Evolutionary conservation across 2,888 invertebrate genomes (phyloP), one percentile per base, ranked within the genome.

Genomic region (Chloromyia formosa): DNA sequence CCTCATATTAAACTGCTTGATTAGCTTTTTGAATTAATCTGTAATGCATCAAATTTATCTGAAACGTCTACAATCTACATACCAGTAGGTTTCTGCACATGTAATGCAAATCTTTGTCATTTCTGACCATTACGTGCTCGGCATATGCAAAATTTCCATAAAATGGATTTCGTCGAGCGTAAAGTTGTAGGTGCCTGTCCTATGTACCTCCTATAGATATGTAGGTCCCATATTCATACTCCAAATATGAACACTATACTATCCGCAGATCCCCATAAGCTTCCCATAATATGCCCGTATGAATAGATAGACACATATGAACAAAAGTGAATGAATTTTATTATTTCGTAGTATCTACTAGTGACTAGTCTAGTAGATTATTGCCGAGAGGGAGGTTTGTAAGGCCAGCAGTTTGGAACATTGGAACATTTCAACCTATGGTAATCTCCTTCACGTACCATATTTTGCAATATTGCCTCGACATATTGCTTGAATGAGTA

Each of bases 121-220:
- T 56, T 56, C 56, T 56, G 56, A 56, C 56, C 56, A 56, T 1
- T 56, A 56, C 56, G 56, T 56, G 56, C 56, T 56, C 22, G 56
- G 56, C 22, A 56, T 56, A 56, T 56, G 18, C 20, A 56, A 56
- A 56, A 56, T 56, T 56, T 56, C 56, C 56, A 56, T 56, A 56
- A 56, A 56, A 56, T 56, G 16, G 56, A 56, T 56, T 20, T 56
- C 49, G 49, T n/a, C 12, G 49, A 49, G 14, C 49, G 16, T 49
- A 49, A n/a, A 49, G 14, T 49, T 49, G 14, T 49, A 12, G 14
- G 16, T 49, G 27, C 27, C 27, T 2, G 27, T 35, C 27, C 27
- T 35, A 35, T 35, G 2, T 35, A 4, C 2, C 10, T 3, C 49
- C 49, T 49, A n/a, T 49, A n/a, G 14, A 49, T 7, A 49, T 49